Evolutionary conservation across 2,888 invertebrate genomes (phyloP).

Genomic region (Lymantria dispar): DNA sequence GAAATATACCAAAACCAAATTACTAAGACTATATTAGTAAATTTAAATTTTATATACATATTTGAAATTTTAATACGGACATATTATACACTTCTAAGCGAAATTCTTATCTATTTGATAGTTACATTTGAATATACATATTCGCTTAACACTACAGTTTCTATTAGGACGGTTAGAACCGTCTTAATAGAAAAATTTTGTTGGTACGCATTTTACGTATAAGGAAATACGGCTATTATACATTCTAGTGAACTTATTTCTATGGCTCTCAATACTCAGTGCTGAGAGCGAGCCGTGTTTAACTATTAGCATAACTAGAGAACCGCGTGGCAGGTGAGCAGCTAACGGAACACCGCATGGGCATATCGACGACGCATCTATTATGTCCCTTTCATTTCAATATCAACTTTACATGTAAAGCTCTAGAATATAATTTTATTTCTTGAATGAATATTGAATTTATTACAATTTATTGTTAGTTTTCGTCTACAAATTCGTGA

Average conservation of each 20-base stretch:
- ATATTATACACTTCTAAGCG: constrained; percentile 15
- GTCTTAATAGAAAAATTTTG: constrained; percentile 29
- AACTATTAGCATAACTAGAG: constrained; percentile 78
- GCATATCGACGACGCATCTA: constrained; percentile 61
- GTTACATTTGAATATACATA: constrained; percentile 26
- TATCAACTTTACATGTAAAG: constrained; percentile 49
- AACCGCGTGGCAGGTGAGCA: constrained; percentile 73
- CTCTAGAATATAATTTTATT: constrained; percentile 47
- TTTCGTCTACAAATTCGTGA: constrained; percentile 59
- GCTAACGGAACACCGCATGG: constrained; percentile 69
- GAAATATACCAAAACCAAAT: constrained; percentile 19
- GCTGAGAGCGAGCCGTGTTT: constrained; percentile 55
- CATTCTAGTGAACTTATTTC: constrained; percentile 51
- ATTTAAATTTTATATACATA: no score
- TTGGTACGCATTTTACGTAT: constrained; percentile 29
- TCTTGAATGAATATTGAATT: constrained; percentile 26
- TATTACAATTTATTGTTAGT: constrained; percentile 53
- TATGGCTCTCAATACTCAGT: constrained; percentile 48
- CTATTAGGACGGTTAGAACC: constrained; percentile 22
- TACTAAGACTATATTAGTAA: neutral
- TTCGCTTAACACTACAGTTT: constrained; percentile 23
- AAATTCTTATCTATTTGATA: constrained; percentile 27
- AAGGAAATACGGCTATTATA: constrained; percentile 40
- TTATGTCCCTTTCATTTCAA: constrained; percentile 47
- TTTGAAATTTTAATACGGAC: neutral